A percentile compares a stretch with the other conserved stretches of the same genome.
Conservation (phyloP, 1,140 invertebrate species). For the Bombus ignitus region DNA sequence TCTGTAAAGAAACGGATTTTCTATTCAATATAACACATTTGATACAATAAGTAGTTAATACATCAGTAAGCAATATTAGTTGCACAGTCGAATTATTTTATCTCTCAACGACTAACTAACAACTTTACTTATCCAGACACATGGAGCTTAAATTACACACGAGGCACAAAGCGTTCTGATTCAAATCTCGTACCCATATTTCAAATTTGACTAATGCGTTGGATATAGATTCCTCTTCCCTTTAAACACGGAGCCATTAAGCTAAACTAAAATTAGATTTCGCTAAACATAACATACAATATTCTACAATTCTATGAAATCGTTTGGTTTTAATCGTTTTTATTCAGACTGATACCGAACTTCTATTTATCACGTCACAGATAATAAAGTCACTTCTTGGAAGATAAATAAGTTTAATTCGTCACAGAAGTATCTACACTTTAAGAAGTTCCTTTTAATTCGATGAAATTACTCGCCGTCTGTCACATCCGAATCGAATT, state of each 20-base stretch:
- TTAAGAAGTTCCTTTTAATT: not conserved
- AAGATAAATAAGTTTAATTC: not conserved
- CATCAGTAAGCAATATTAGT: not conserved
- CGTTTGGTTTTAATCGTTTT: no score
- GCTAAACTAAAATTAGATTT: not conserved
- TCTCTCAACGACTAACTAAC: not conserved
- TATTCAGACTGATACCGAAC: no score
- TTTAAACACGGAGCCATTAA: not conserved
- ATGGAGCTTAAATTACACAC: not conserved
- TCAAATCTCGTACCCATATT: not conserved
- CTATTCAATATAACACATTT: not conserved
- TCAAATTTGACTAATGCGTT: not conserved
- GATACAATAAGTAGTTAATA: not conserved
- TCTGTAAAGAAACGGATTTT: not conserved
- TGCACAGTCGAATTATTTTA: not conserved
- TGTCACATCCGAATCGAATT: conserved; percentile 1
- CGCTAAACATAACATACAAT: not conserved
- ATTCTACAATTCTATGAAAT: not conserved
- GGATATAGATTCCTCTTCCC: not conserved
- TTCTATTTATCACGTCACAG: no score
- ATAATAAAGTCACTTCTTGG: not conserved
- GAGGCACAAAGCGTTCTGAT: not conserved
- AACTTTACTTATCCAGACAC: not conserved
- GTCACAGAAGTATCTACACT: not conserved
- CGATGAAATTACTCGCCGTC: not conserved